Percentiles rank a stretch among this genome's conserved stretches.
phyloP scores from a whole-genome alignment of 2,888 invertebrate species.

The Epirrita christyi region DNA sequence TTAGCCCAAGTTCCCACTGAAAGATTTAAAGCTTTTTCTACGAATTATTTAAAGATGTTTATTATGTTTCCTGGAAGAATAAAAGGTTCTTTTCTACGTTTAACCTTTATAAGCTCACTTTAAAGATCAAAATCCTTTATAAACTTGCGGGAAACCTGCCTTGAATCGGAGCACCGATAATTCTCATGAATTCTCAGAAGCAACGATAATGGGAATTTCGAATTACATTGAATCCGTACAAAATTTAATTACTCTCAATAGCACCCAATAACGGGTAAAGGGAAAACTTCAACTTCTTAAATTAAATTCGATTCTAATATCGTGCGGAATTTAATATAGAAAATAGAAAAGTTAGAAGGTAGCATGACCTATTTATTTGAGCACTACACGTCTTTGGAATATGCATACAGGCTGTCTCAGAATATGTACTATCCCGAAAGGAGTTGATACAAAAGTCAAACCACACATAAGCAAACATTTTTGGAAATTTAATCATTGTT shows the following conservation, averaged over 20 bases:
- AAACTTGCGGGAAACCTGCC: background rate
- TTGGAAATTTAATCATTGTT: no score
- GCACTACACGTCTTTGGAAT: background rate
- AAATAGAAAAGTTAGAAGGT: constrained; percentile 1
- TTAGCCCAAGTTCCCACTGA: no score
- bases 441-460: no score
- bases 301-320: background rate
- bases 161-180: background rate
- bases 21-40: no score
- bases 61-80: no score
- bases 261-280: background rate
- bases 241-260: background rate
- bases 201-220: background rate
- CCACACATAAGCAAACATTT: no score
- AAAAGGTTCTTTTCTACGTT: no score
- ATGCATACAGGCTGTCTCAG: background rate
- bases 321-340: background rate
- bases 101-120: no score
- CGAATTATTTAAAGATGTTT: no score
- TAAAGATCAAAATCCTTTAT: no score
- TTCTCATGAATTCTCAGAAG: background rate
- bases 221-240: constrained; percentile 1
- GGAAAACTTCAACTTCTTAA: background rate
- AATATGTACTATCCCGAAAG: no score
- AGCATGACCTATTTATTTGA: constrained; percentile 15